Conservation (phyloP, 1,140 invertebrate genomes). For the Drosophila repletoides region DNA sequence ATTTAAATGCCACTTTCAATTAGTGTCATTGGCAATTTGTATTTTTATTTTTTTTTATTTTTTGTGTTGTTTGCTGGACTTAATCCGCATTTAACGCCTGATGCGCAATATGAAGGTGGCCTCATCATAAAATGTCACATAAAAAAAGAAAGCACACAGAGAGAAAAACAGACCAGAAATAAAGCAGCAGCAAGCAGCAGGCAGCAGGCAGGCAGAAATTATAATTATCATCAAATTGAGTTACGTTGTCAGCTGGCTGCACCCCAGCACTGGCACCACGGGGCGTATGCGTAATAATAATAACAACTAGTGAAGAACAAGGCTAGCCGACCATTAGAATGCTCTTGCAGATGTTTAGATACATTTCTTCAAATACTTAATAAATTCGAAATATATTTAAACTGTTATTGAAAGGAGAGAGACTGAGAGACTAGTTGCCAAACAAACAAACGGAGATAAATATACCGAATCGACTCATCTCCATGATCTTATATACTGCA, state of each 20-base stretch:
- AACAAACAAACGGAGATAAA: no score
- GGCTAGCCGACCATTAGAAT: no score
- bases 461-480: no score
- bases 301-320: not conserved
- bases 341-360: slow-evolving; percentile 3
- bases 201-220: no score
- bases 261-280: slow-evolving; percentile 13
- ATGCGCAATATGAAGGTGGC: slow-evolving; percentile 29
- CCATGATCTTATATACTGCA: no score
- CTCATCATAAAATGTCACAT: slow-evolving; percentile 9
- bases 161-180: slow-evolving; percentile 18
- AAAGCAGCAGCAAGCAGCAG: slow-evolving; percentile 57
- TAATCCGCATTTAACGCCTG: slow-evolving; percentile 38
- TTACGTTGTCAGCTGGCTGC: slow-evolving; percentile 56
- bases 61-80: slow-evolving; percentile 14
- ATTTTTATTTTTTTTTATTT: no score
- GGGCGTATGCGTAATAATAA: slow-evolving; percentile 50
- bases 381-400: no score
- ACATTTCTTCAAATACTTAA: no score
- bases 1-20: slow-evolving; percentile 1
- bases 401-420: no score
- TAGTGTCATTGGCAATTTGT: slow-evolving; percentile 20
- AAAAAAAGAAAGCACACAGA: slow-evolving; percentile 2
- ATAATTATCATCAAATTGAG: slow-evolving; percentile 70
- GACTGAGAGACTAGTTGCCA: no score